Evolutionary conservation across 2,888 invertebrate species (phyloP).

Genomic region (Amphipoea lucens): DNA sequence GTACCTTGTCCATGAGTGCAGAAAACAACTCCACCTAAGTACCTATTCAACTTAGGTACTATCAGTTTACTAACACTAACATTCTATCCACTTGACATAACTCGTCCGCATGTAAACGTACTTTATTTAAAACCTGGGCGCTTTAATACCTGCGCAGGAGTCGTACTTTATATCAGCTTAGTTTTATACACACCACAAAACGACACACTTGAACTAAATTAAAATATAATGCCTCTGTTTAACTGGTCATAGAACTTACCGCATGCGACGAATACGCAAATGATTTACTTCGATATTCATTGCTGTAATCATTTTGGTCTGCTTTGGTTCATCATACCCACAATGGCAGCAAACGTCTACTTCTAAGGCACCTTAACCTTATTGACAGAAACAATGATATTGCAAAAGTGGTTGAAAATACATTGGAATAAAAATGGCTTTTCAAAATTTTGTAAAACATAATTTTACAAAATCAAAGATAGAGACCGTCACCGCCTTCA

Average conservation of each 20-base stretch:
- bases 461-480: background rate
- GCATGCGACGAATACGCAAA: background rate
- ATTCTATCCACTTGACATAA: background rate
- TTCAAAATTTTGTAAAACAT: background rate
- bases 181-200: slow-evolving; percentile 59
- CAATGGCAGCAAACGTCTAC: background rate
- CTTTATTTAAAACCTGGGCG: slow-evolving; percentile 61
- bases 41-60: background rate
- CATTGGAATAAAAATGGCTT: background rate
- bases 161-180: slow-evolving; percentile 67
- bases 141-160: slow-evolving; percentile 67
- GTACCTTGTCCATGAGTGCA: background rate
- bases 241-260: slow-evolving; percentile 38
- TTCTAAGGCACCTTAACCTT: too few relatives aligned
- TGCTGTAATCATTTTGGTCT: background rate
- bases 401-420: background rate
- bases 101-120: slow-evolving; percentile 69
- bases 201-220: slow-evolving; percentile 53
- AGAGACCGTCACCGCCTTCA: background rate
- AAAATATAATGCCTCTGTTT: slow-evolving; percentile 52
- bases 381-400: background rate
- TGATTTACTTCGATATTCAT: background rate
- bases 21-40: background rate
- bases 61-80: background rate
- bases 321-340: background rate